Base-by-base conservation (phyloP, 2,888 invertebrate genomes). In the Leptinotarsa juncta region DNA sequence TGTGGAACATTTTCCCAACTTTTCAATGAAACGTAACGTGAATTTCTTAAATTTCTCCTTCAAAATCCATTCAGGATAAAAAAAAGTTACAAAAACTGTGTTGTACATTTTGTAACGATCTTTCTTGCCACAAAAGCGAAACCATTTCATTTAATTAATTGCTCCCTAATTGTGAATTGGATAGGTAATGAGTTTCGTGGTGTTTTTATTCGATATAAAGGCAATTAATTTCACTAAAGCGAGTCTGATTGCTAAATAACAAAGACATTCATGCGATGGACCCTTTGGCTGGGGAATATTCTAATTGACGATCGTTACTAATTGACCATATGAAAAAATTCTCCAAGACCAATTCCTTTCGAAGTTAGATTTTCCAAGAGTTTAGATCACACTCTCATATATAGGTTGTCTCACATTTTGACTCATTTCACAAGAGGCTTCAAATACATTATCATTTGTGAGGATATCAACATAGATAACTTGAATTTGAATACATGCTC, bases 171-270 rank as follows among this genome's bases (percentile, higher is more conserved):
- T 57, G 57, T 57, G 57, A 57, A 57, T 14, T 23, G 57, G 23
- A 57, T 57, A 57, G 57, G 57, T 57, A 57, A 57, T 57, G 57
- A 57, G 57, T 23, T 57, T 57, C 57, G 57, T 57, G 57, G 57
- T 57, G 57, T 57, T 57, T 57, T 57, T 4, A 57, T 57, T 57
- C 57, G 57, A 57, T 57, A 57, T 23, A 57, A 57, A 57, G 57
- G 57, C 57, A 57, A 57, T 57, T 57, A 57, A 57, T 57, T 57
- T 57, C 57, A 57, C 14, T 18, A 57, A 23, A 57, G 57, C 18
- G 23, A 57, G 57, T 57, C 57, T 57, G 23, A 57, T 57, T 57
- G 57, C 57, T 18, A 23, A 57, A 57, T 57, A 57, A 57, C 57
- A 18, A 18, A 57, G 57, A 57, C 57, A 57, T 57, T 57, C 20